Evolutionary conservation across 2,797 vertebrate species (phyloP).

Genomic region (Melanotaenia pygmaea): DNA sequence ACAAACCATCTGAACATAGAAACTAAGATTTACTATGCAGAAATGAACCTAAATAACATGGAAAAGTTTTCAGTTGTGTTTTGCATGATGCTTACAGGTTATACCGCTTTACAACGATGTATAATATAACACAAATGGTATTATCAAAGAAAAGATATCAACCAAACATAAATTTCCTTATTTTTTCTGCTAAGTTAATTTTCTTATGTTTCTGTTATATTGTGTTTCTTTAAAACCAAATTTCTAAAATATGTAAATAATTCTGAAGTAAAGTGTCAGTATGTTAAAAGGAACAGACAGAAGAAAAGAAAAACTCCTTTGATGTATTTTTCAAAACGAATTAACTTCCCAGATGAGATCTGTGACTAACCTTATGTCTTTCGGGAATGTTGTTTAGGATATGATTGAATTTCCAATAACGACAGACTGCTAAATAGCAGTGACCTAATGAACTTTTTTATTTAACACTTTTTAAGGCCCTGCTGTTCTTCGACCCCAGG

Average conservation of each 20-base stretch:
- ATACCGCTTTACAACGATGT: not conserved
- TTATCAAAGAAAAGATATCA: not conserved
- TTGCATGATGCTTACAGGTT: not conserved
- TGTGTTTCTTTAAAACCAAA: no score
- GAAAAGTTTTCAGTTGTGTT: no score
- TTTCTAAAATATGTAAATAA: no score
- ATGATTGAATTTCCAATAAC: not conserved
- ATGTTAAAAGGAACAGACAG: not conserved
- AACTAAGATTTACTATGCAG: no score
- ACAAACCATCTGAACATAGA: no score
- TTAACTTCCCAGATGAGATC: not conserved
- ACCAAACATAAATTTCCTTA: not conserved
- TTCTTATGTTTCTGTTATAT: not conserved
- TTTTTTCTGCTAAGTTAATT: not conserved
- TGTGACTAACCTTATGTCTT: not conserved
- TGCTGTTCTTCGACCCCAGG: not conserved
- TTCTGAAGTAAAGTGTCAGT: not conserved
- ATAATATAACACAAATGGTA: not conserved
- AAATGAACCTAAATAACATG: no score
- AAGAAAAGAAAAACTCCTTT: not conserved
- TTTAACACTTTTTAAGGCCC: not conserved
- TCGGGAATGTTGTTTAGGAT: not conserved
- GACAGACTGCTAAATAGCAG: not conserved
- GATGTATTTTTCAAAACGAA: not conserved
- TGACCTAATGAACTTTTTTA: not conserved